A percentile compares a stretch with the other conserved stretches of the same genome.
phyloP scores from a whole-genome alignment of 2,888 invertebrate species.

The Vannuccia rotundouncinata region DNA sequence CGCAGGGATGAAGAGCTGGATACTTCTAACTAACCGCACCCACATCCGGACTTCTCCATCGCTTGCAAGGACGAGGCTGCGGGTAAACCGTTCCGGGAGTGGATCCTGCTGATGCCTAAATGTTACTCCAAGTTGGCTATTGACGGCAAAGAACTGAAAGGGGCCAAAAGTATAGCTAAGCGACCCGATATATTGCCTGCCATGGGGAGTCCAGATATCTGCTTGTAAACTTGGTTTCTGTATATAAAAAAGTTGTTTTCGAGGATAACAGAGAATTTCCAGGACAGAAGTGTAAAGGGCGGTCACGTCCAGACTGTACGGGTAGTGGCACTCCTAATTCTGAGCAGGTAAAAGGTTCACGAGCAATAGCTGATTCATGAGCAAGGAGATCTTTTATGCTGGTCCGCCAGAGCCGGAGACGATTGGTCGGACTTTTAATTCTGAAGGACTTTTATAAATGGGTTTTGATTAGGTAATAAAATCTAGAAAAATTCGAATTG shows the following conservation, averaged over 20 bases:
- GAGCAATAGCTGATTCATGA: neutral
- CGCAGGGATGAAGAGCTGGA: too few relatives aligned
- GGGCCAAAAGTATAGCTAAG: neutral
- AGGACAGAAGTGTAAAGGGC: neutral
- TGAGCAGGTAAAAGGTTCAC: neutral
- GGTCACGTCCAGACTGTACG: neutral
- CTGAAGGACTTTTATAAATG: neutral
- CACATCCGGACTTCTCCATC: too few relatives aligned
- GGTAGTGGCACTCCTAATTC: neutral
- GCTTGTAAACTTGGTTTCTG: neutral
- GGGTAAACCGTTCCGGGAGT: too few relatives aligned
- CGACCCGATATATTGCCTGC: neutral
- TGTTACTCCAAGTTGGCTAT: too few relatives aligned
- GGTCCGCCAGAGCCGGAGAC: neutral
- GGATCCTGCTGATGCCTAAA: too few relatives aligned
- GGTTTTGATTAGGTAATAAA: neutral
- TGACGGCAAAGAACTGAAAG: too few relatives aligned
- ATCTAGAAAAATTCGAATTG: neutral
- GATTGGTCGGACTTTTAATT: neutral
- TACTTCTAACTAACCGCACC: too few relatives aligned
- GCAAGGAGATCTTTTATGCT: neutral
- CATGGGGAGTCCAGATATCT: neutral
- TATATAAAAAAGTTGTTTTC: neutral
- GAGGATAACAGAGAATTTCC: neutral
- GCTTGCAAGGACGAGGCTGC: too few relatives aligned